phyloP scores from a whole-genome alignment of 2,113 vertebrate species.

The Ellobius talpinus region DNA sequence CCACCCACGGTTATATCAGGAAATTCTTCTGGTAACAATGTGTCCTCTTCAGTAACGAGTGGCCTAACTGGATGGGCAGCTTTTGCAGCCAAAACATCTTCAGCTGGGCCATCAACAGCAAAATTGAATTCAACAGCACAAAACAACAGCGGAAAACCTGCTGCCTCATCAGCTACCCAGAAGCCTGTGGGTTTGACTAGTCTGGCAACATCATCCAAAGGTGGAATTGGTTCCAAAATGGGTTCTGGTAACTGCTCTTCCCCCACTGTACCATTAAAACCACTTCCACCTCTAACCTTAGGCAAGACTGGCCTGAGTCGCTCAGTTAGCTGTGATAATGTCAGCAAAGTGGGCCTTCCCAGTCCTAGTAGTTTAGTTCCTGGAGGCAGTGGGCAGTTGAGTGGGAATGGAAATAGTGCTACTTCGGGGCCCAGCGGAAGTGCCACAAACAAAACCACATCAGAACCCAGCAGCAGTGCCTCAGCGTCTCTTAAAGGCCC shows the following conservation, averaged over 20 bases:
- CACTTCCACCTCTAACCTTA: conserved; percentile 93
- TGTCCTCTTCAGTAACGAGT: conserved; percentile 91
- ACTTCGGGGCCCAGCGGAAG: conserved; percentile 75
- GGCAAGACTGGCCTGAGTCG: conserved; percentile 96
- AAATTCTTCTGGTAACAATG: conserved; percentile 89
- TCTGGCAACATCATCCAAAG: conserved; percentile 90
- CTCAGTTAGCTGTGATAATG: conserved; percentile 93
- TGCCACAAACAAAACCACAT: conserved; percentile 84
- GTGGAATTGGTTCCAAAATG: conserved; percentile 91
- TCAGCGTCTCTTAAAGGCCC: conserved; percentile 91
- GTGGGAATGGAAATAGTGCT: conserved; percentile 87
- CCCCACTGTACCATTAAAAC: conserved; percentile 89
- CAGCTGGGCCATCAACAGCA: conserved; percentile 89
- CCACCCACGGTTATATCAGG: conserved; percentile 90
- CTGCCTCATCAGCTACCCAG: conserved; percentile 88
- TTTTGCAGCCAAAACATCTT: conserved; percentile 95
- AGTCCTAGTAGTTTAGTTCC: conserved; percentile 87
- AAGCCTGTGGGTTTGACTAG: conserved; percentile 94
- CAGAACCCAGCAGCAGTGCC: conserved; percentile 80
- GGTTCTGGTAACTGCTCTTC: conserved; percentile 84
- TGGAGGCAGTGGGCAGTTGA: conserved; percentile 78
- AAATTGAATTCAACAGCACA: conserved; percentile 91
- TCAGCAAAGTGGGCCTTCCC: conserved; percentile 91
- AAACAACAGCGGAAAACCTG: conserved; percentile 89
- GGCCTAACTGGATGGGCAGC: conserved; percentile 98